Evolutionary conservation across 30 jellyfish, hydroid and myxozoan species (phyloP).

Genomic region (Aurelia sp.): DNA sequence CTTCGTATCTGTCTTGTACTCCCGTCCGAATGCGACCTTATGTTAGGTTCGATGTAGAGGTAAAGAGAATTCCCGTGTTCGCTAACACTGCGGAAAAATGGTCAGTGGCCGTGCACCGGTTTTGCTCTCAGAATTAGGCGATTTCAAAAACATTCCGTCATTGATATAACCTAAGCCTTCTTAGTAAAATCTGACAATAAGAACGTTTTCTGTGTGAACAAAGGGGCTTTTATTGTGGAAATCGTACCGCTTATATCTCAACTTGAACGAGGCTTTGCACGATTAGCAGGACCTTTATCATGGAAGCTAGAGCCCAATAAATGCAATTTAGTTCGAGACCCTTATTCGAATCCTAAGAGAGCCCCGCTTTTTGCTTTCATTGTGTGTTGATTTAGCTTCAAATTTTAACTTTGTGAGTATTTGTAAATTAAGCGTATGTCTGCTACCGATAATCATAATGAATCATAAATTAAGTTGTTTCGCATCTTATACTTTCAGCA

Average conservation of each 20-base stretch:
- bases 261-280: constrained; percentile 45
- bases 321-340: constrained; percentile 30
- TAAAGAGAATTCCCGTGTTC: constrained; percentile 21
- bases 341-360: neutral
- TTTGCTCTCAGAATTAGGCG: constrained; percentile 53
- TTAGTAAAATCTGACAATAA: constrained; percentile 47
- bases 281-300: constrained; percentile 52
- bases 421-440: too few relatives aligned
- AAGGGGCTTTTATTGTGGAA: constrained; percentile 54
- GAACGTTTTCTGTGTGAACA: constrained; percentile 64
- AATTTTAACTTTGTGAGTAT: too few relatives aligned
- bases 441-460: too few relatives aligned
- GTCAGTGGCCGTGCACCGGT: constrained; percentile 63
- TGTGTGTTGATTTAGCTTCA: neutral
- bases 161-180: constrained; percentile 66
- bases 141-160: constrained; percentile 68
- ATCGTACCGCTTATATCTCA: constrained; percentile 61
- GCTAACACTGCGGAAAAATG: constrained; percentile 36
- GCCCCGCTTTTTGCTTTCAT: neutral
- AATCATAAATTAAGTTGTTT: too few relatives aligned
- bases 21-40: constrained; percentile 18
- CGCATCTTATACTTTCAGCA: too few relatives aligned
- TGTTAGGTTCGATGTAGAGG: constrained; percentile 8
- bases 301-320: constrained; percentile 38
- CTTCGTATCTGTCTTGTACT: constrained; percentile 24